Evolutionary conservation across 2,113 vertebrate species (phyloP).

Genomic region (Centropus unirufus): DNA sequence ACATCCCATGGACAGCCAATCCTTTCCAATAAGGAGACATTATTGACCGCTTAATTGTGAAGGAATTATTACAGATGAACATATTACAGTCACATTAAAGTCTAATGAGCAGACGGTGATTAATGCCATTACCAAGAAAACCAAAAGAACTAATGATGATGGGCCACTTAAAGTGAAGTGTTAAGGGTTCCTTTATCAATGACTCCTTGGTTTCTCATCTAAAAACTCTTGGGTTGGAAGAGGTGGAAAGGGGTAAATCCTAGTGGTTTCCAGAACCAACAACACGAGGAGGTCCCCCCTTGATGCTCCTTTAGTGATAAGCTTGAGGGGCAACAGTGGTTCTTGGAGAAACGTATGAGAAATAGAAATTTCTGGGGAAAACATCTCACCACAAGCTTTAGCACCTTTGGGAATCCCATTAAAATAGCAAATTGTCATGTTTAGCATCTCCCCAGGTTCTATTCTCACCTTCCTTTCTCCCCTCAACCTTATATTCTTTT

Average conservation of each 20-base stretch:
- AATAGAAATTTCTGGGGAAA: not conserved
- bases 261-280: not conserved
- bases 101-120: constrained; percentile 35
- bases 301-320: not conserved
- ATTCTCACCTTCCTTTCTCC: not conserved
- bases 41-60: not conserved
- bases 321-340: not conserved
- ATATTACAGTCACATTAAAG: constrained; percentile 55
- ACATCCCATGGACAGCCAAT: not conserved
- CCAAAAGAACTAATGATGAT: constrained; percentile 29
- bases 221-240: not conserved
- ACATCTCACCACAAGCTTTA: not conserved
- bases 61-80: constrained; percentile 27
- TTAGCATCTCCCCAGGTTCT: not conserved
- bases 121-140: constrained; percentile 22
- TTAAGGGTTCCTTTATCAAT: not conserved
- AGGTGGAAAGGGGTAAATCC: not conserved
- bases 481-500: accelerated
- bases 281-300: not conserved
- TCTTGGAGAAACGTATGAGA: not conserved
- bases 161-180: constrained; percentile 14
- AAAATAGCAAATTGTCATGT: not conserved
- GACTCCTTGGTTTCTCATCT: not conserved
- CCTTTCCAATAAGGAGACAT: not conserved
- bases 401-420: not conserved